phyloP scores from a whole-genome alignment of 1,140 invertebrate species.

The Rhagoletis pomonella region DNA sequence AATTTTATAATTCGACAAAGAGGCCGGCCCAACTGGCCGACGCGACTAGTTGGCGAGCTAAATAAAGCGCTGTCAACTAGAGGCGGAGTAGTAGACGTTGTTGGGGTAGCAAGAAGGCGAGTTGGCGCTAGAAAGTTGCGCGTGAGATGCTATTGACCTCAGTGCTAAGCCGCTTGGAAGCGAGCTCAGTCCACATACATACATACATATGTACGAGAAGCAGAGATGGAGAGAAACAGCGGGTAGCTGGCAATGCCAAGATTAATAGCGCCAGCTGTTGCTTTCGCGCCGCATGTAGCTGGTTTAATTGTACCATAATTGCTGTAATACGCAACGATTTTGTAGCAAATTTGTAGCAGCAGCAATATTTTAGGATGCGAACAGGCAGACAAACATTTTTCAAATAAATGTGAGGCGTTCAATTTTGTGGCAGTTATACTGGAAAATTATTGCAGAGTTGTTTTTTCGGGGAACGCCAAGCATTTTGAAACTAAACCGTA shows the following conservation, averaged over 20 bases:
- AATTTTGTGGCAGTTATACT: background rate
- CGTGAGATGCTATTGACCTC: slow-evolving; percentile 42
- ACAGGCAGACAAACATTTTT: background rate
- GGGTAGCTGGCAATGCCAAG: background rate
- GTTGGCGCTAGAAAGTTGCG: slow-evolving; percentile 38
- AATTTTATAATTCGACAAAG: background rate
- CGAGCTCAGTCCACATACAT: background rate
- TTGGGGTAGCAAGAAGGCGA: background rate
- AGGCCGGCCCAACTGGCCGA: background rate
- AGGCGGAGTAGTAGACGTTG: background rate
- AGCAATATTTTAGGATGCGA: background rate
- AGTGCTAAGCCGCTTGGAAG: background rate
- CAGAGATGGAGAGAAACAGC: background rate
- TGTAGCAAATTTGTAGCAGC: background rate
- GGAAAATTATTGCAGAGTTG: background rate
- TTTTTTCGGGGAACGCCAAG: background rate
- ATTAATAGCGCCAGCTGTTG: slow-evolving; percentile 23
- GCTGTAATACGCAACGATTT: slow-evolving; percentile 19
- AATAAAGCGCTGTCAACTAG: background rate
- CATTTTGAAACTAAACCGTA: background rate
- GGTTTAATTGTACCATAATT: slow-evolving; percentile 33
- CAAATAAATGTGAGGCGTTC: background rate
- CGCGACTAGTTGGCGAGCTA: background rate
- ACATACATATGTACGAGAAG: background rate
- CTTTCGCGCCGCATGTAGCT: background rate